Evolutionary conservation across 2,113 vertebrate genomes (phyloP).

Genomic region (Tetrax tetrax): DNA sequence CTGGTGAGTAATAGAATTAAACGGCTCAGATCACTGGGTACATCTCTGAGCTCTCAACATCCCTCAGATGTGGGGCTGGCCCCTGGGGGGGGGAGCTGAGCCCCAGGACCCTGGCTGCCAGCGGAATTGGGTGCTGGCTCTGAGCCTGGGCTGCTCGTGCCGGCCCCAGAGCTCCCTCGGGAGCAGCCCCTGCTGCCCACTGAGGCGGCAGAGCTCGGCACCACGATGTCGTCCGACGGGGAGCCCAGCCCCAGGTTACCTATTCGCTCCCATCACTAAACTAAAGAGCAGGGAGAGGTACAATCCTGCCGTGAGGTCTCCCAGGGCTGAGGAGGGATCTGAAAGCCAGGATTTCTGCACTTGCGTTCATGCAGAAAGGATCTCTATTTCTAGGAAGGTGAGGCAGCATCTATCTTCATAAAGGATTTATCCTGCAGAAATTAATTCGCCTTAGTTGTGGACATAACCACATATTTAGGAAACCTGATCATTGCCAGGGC

Average conservation of each 20-base stretch:
- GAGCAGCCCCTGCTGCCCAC: not conserved
- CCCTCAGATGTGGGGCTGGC: not conserved
- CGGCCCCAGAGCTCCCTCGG: not conserved
- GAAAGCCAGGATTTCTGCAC: not conserved
- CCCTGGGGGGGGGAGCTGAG: not conserved
- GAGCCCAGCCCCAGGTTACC: not conserved
- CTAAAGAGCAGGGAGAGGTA: not conserved
- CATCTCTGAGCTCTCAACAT: not conserved
- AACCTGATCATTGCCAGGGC: not conserved
- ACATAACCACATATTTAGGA: not conserved
- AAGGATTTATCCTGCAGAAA: not conserved
- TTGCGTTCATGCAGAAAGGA: fast-evolving
- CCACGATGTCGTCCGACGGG: not conserved
- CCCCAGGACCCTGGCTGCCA: fast-evolving
- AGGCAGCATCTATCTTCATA: not conserved
- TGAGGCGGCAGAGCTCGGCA: not conserved
- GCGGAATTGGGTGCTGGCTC: not conserved
- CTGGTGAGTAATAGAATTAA: constrained; percentile 16
- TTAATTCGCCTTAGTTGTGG: not conserved
- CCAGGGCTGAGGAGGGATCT: not conserved
- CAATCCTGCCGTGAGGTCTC: fast-evolving
- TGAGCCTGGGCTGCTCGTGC: not conserved
- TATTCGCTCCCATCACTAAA: not conserved
- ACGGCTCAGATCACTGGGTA: not conserved
- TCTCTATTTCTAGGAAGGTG: not conserved